Base-by-base conservation (phyloP, 2,888 invertebrate species). In the Nomada hirtipes region DNA sequence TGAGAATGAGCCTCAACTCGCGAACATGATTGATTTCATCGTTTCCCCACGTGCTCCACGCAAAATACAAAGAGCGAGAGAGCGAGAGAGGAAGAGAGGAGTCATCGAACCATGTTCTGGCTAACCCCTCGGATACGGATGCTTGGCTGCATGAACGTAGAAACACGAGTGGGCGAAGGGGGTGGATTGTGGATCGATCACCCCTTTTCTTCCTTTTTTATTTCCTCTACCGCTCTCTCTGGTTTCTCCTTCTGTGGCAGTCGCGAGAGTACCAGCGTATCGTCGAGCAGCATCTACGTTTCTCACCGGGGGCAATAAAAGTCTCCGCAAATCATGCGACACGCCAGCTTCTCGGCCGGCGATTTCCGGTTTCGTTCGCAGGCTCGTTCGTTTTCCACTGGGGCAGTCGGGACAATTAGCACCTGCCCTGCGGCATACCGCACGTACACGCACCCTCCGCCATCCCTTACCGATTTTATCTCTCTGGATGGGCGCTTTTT, bases 251-350 rank as follows among this genome's bases (percentile, higher is more conserved):
- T 11, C 64, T 9, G 42, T 63, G 23, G 23, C 18, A 10, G 53
- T 20, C 52, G 72, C 64, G 65, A 68, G 77, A 65, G 73, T 63
- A 61, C 69, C 63, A 65, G 57, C 70, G 60, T 84, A 79, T 82
- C 82, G 82, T 71, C 68, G 67, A 52, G 63, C 76, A 67, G 82
- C 70, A 87, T 76, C 75, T 86, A 60, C 78, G 65, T 84, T 63
- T 82, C 84, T 85, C 81, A 72, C 75, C 76, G 64, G 42, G 78
- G 86, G 89, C 89, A 91, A 91, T 91, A 91, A 92, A 92, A 92
- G 92, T 91, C 91, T 90, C 85, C 84, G 91, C 91, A 90, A 92
- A 91, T 92, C 91, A 92, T 91, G 91, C 91, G 91, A 91, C 92
- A 92, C 91, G 91, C 91, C 89, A 92, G 89, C 86, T 29, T 61